A percentile compares a stretch with the other conserved stretches of the same genome.
phyloP scores from a whole-genome alignment of 2,888 invertebrate species.

The Gari tellinella region DNA sequence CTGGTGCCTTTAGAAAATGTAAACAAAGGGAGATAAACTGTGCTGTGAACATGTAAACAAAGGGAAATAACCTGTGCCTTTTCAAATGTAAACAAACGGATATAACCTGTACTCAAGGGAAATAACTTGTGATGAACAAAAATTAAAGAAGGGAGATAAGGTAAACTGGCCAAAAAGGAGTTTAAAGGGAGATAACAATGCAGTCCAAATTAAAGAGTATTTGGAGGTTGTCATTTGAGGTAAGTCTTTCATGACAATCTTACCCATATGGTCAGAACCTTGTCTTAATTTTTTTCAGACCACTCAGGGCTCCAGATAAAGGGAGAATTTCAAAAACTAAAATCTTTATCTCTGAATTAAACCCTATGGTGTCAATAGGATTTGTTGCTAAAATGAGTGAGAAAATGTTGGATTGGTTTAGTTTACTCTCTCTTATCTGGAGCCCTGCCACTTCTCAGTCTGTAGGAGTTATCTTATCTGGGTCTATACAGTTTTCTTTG shows the following conservation, averaged over 20 bases:
- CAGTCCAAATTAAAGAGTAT: conserved; percentile 50
- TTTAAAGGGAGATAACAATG: conserved; percentile 26
- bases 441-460: too few relatives aligned
- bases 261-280: neutral
- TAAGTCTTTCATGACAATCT: conserved; percentile 11
- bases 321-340: too few relatives aligned
- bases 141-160: neutral
- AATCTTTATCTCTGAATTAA: too few relatives aligned
- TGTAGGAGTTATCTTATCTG: too few relatives aligned
- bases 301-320: too few relatives aligned
- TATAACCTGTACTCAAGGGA: neutral
- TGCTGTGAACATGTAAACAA: neutral
- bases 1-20: too few relatives aligned
- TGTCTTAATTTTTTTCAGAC: neutral
- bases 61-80: neutral
- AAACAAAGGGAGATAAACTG: conserved; percentile 4
- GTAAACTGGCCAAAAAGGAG: neutral
- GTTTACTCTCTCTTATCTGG: too few relatives aligned
- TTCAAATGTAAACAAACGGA: neutral
- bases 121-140: neutral
- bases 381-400: neutral
- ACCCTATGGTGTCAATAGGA: too few relatives aligned
- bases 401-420: too few relatives aligned
- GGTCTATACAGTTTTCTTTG: too few relatives aligned
- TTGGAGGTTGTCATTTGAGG: conserved; percentile 58